A percentile compares a stretch with the other conserved stretches of the same genome.
Conservation (phyloP, 2,113 vertebrate species). For the Formicarius rufipectus region DNA sequence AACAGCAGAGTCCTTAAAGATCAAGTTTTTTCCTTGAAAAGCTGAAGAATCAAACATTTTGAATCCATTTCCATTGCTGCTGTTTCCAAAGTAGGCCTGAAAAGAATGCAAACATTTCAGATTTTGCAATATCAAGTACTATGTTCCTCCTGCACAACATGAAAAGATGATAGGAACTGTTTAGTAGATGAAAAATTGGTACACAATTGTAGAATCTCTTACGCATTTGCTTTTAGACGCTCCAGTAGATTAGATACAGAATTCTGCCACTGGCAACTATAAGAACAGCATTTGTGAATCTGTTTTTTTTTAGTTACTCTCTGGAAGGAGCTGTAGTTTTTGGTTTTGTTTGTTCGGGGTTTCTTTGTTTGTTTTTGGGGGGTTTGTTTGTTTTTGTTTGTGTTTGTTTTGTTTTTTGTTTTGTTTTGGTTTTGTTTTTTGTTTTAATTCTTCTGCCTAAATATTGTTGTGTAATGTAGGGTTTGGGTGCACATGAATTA, state of each 20-base stretch:
- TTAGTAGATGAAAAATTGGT: background rate
- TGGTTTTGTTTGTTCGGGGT: no score
- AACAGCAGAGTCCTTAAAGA: conserved; percentile 91
- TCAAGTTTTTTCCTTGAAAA: conserved; percentile 83
- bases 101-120: background rate
- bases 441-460: background rate
- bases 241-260: background rate
- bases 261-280: background rate
- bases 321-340: background rate
- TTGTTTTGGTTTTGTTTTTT: no score
- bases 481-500: background rate
- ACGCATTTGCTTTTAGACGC: background rate
- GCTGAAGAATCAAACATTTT: conserved; percentile 89
- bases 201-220: background rate
- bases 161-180: background rate
- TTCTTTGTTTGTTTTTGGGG: no score
- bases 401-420: no score
- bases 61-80: conserved; percentile 74
- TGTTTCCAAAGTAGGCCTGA: conserved; percentile 82
- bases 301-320: background rate
- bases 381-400: no score
- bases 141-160: background rate
- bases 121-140: background rate
- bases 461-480: background rate
- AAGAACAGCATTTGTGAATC: background rate